These are phyloP conservation scores for Ophion ventricosus DNA, from an alignment of 2,888 invertebrate species.

Conservation along the genomic window DNA sequence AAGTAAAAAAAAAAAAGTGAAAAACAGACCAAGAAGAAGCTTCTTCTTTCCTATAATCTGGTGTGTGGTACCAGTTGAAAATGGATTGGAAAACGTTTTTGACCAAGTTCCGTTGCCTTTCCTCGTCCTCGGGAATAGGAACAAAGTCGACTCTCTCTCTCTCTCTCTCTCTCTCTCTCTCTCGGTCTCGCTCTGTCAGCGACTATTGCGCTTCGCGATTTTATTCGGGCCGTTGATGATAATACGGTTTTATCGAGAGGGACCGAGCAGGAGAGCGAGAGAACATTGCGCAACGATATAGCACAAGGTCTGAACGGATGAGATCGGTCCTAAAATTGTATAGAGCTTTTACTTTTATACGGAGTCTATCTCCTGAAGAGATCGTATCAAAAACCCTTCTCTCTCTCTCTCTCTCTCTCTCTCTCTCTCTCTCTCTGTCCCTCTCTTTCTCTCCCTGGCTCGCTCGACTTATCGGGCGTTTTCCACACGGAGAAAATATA, in stretches of 20 bases:
- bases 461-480: not conserved
- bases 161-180: not conserved
- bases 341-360: conserved; percentile 38
- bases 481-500: conserved; percentile 11
- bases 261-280: not conserved
- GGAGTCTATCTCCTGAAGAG: conserved; percentile 16
- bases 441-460: not conserved
- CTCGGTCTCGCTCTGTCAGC: not conserved
- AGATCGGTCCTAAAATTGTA: conserved; percentile 41
- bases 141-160: conserved; percentile 13
- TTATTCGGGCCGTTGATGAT: conserved; percentile 36
- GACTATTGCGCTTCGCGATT: conserved; percentile 33
- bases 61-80: conserved; percentile 59
- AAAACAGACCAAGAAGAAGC: conserved; percentile 32
- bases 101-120: conserved; percentile 53
- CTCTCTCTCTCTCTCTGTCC: not conserved
- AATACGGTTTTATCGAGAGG: conserved; percentile 48
- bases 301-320: conserved; percentile 25
- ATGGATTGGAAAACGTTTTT: conserved; percentile 66
- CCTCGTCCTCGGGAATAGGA: conserved; percentile 18
- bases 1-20: conserved; percentile 7
- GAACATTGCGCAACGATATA: conserved; percentile 38
- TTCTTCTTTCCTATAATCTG: conserved; percentile 36
- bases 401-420: not conserved
- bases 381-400: conserved; percentile 27